Evolutionary conservation across 1,140 invertebrate species (phyloP).

Genomic region (Musca domestica): DNA sequence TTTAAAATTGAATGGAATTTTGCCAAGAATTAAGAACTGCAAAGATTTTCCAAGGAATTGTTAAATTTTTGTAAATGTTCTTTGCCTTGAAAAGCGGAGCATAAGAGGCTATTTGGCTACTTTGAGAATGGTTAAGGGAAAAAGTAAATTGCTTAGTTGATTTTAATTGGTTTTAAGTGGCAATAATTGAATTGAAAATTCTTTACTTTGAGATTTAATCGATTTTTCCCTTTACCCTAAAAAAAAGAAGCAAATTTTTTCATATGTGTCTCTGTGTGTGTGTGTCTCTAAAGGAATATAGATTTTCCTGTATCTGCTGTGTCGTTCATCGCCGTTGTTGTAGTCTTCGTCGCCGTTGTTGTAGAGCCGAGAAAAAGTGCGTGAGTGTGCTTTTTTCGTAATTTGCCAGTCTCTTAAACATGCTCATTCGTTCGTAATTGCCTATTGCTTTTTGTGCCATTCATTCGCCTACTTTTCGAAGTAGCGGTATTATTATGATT

Average conservation of each 20-base stretch:
- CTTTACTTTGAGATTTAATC: background rate
- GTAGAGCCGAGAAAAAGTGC: background rate
- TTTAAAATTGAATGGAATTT: slow-evolving; percentile 14
- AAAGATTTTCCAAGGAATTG: background rate
- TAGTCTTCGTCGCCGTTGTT: background rate
- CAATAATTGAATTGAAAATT: background rate
- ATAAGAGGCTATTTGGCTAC: too few species aligned
- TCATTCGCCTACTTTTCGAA: background rate
- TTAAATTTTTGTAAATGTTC: background rate
- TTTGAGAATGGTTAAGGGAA: background rate
- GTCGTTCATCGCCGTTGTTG: background rate
- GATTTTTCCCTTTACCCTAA: slow-evolving; percentile 8
- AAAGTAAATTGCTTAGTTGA: background rate
- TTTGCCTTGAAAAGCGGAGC: background rate
- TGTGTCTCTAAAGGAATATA: slow-evolving; percentile 1
- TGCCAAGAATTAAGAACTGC: background rate
- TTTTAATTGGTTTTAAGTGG: background rate
- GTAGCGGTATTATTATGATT: slow-evolving; percentile 5
- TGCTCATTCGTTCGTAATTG: background rate
- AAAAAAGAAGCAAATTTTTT: background rate
- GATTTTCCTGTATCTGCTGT: slow-evolving; percentile 22
- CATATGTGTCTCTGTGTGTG: background rate
- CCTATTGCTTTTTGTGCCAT: background rate
- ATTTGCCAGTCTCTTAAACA: too few species aligned
- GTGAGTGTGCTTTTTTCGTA: slow-evolving; percentile 4